Evolutionary conservation across 92 coral and sea anemone species (phyloP).

Genomic region (Nematostella vectensis): DNA sequence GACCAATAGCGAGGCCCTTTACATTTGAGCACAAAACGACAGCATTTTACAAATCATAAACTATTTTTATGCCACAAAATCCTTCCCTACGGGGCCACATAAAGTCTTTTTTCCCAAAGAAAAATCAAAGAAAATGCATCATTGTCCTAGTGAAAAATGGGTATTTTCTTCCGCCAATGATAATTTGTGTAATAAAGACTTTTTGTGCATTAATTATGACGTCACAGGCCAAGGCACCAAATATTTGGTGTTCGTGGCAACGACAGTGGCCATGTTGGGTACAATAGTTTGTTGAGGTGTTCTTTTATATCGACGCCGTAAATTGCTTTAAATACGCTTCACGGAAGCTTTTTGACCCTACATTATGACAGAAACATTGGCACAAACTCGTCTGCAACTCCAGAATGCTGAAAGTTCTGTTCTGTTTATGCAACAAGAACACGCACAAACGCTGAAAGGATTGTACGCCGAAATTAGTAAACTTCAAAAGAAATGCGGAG

Average conservation of each 20-base stretch:
- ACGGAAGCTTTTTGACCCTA: background rate
- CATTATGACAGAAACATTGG: slow-evolving; percentile 63
- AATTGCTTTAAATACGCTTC: background rate
- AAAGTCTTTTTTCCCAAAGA: no score
- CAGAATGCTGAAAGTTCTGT: slow-evolving; percentile 96
- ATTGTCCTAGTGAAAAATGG: no score
- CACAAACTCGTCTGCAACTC: slow-evolving; percentile 78
- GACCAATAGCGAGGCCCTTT: no score
- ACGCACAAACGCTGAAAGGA: slow-evolving; percentile 91
- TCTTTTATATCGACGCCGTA: no score
- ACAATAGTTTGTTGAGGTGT: slow-evolving; percentile 25
- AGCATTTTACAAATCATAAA: no score
- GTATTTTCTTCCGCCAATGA: no score
- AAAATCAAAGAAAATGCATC: no score
- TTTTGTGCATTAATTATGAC: no score
- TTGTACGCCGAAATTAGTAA: slow-evolving; percentile 92
- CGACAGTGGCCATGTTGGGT: slow-evolving; percentile 85
- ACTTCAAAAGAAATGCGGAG: slow-evolving; percentile 99
- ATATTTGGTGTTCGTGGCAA: slow-evolving; percentile 87
- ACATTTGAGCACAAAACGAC: no score
- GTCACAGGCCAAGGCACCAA: slow-evolving; percentile 32
- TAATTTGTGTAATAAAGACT: no score
- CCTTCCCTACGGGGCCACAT: no score
- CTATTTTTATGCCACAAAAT: no score
- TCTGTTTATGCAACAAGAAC: slow-evolving; percentile 96